Percentiles rank a stretch among this genome's conserved stretches.
Conservation (phyloP, 2,113 vertebrate genomes). For the Scalopus aquaticus region DNA sequence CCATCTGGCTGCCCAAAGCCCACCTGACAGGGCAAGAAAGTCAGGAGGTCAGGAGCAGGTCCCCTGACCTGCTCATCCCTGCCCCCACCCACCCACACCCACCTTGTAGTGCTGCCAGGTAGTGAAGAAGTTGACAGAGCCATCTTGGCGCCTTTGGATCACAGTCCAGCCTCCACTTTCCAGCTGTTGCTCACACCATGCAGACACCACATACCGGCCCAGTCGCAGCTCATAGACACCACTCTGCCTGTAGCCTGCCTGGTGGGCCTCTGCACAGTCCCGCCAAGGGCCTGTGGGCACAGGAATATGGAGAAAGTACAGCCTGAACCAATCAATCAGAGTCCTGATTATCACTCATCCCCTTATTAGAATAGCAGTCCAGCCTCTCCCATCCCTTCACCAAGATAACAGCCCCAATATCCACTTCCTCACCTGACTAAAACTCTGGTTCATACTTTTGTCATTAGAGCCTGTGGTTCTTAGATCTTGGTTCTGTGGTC, state of each 20-base stretch:
- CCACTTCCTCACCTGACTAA: background rate
- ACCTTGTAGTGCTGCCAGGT: slow-evolving; percentile 95
- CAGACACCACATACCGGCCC: slow-evolving; percentile 86
- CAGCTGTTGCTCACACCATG: slow-evolving; percentile 91
- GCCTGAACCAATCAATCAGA: background rate
- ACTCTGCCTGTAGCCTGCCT: slow-evolving; percentile 85
- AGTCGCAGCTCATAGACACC: slow-evolving; percentile 89
- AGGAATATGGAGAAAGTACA: background rate
- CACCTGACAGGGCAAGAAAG: slow-evolving; percentile 81
- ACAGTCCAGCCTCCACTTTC: slow-evolving; percentile 92
- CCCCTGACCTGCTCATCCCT: background rate
- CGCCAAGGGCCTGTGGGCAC: slow-evolving; percentile 88
- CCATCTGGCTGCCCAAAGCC: slow-evolving; percentile 93
- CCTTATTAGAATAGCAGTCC: background rate
- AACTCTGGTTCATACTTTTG: background rate
- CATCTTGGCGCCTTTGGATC: slow-evolving; percentile 93
- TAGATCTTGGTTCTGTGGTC: background rate
- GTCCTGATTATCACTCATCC: background rate
- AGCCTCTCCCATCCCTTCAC: background rate
- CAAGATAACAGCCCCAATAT: background rate
- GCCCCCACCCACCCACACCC: background rate
- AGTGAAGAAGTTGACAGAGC: slow-evolving; percentile 93
- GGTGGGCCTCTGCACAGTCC: slow-evolving; percentile 90
- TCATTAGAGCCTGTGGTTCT: background rate
- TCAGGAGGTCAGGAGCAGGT: background rate